A percentile compares a stretch with the other conserved stretches of the same genome.
Conservation (phyloP, 2,113 vertebrate genomes). For the Neogobius melanostomus region DNA sequence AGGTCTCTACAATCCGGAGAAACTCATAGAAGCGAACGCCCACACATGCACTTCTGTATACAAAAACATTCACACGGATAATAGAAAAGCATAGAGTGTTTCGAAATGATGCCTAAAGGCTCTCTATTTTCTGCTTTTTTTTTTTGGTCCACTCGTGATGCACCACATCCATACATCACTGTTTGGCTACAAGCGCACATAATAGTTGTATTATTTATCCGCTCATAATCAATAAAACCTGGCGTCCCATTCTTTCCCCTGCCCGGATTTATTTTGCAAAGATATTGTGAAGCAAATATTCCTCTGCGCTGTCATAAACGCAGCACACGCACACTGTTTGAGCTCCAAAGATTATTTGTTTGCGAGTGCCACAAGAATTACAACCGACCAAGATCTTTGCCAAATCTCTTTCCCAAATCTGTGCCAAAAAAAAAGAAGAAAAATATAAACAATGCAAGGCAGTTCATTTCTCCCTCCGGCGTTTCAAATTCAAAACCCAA, state of each 20-base stretch:
- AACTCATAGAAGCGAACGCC: constrained; percentile 21
- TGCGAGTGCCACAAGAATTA: constrained; percentile 53
- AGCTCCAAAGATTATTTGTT: constrained; percentile 57
- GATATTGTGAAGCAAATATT: constrained; percentile 56
- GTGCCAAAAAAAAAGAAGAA: constrained; percentile 12
- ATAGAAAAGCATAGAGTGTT: constrained; percentile 40
- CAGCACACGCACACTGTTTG: constrained; percentile 44
- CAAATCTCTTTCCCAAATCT: constrained; percentile 15
- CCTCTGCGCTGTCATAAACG: constrained; percentile 56
- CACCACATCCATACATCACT: constrained; percentile 43
- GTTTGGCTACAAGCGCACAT: constrained; percentile 43
- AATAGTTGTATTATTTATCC: constrained; percentile 62
- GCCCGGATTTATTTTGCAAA: constrained; percentile 59
- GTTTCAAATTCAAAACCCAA: constrained; percentile 4
- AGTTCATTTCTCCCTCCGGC: constrained; percentile 7
- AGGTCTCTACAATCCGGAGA: constrained; percentile 29
- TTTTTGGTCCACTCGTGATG: constrained; percentile 31
- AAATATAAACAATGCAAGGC: not conserved
- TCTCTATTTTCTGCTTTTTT: constrained; percentile 25
- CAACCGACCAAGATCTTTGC: constrained; percentile 22
- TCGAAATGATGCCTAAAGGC: constrained; percentile 43
- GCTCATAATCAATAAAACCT: constrained; percentile 66
- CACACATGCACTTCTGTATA: constrained; percentile 30
- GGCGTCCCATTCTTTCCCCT: constrained; percentile 58
- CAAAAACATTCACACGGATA: constrained; percentile 46